Base-by-base conservation (phyloP, 2,797 vertebrate genomes). In the Sorex maritimensis region DNA sequence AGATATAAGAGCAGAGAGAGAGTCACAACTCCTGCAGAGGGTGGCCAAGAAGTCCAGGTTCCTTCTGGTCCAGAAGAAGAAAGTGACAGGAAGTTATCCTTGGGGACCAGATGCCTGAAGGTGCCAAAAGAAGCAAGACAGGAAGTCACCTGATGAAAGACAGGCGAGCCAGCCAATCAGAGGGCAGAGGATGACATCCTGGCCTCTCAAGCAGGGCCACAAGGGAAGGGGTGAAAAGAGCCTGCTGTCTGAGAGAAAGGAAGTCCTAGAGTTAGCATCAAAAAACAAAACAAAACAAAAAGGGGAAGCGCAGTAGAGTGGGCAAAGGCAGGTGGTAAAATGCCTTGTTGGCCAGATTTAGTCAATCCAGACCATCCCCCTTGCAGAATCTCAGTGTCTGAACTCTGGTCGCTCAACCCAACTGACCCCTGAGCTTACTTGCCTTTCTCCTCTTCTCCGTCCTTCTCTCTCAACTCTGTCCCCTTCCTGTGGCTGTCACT, bases 291-390 rank as follows among this genome's bases (percentile, higher is more conserved):
- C n/a, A n/a, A n/a, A n/a, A n/a, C n/a, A n/a, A n/a, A n/a, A 46
- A 17, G 7, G 13, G 5, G 34, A 73, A 34, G 34, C 52, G 30
- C 67, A 55, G 19, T 17, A 21, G 46, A 17, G 14, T 46, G 49
- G 12, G 6, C 55, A 30, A n/a, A 24, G 41, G 11, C 1, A 55
- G 23, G 30, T 83, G 78, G 73, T 34, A 71, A 58, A 44, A 5
- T 44, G n/a, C 65, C 5, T 52, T 38, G 0, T 26, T 61, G 80
- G 21, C 30, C 44, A 68, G 17, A 21, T 68, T 65, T 44, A 41
- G 78, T 93, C 46, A 80, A 84, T 69, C n/a, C 24, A 83, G 73
- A 65, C 8, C 4, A 68, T n/a, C 30, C 71, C 65, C 28, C 34
- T 34, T 61, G 28, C 13, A 69, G 63, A 68, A 17, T 41, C 8